Conservation (phyloP, 1,140 invertebrate genomes). For the Drosophila lacertosa region DNA sequence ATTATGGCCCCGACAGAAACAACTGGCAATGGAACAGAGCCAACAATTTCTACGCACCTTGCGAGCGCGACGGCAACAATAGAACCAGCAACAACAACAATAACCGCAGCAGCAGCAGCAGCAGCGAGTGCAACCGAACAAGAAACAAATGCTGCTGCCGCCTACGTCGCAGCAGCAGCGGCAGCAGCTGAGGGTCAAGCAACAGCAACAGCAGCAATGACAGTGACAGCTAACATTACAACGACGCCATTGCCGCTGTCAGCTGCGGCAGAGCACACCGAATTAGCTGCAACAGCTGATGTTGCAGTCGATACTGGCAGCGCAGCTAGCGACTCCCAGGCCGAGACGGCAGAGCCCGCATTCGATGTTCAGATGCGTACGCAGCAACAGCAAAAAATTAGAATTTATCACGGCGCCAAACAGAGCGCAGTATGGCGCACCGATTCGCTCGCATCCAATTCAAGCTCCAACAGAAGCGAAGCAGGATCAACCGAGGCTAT, state of each 20-base stretch:
- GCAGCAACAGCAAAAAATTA: constrained; percentile 75
- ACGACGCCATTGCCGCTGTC: constrained; percentile 43
- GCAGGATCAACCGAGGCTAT: constrained; percentile 24
- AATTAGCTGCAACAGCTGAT: constrained; percentile 64
- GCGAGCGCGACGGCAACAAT: constrained; percentile 37
- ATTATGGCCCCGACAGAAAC: constrained; percentile 42
- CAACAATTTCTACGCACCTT: constrained; percentile 53
- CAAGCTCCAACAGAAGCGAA: constrained; percentile 54
- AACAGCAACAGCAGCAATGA: constrained; percentile 24
- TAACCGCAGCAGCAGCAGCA: constrained; percentile 12
- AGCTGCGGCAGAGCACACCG: constrained; percentile 47
- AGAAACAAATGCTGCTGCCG: constrained; percentile 39
- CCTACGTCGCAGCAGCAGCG: constrained; percentile 16
- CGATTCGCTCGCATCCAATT: constrained; percentile 71
- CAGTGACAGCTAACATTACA: constrained; percentile 37
- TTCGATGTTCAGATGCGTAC: constrained; percentile 75
- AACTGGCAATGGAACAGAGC: constrained; percentile 54
- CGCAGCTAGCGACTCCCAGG: constrained; percentile 7
- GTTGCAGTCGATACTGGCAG: constrained; percentile 9
- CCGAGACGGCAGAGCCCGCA: constrained; percentile 34
- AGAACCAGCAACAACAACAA: constrained; percentile 52
- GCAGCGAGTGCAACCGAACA: constrained; percentile 44
- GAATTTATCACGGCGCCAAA: constrained; percentile 76
- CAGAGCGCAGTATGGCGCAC: constrained; percentile 71
- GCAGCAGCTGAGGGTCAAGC: constrained; percentile 40